A percentile compares a stretch with the other conserved stretches of the same genome.
These are phyloP conservation scores for Beris morrisii DNA, from an alignment of 2,888 invertebrate genomes.

Conservation along the genomic window DNA sequence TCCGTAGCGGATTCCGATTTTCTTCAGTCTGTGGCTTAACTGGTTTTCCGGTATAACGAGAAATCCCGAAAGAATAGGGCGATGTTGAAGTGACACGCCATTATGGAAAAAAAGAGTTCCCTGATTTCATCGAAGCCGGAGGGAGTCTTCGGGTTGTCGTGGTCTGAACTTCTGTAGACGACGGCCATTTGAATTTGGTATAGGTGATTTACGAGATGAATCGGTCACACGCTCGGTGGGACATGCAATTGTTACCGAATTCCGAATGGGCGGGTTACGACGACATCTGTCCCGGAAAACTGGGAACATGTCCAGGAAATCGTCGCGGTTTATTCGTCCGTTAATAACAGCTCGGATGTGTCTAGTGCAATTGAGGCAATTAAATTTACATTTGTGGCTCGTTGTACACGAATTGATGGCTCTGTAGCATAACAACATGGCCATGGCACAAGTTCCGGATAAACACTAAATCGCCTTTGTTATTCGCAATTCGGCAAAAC, in stretches of 20 bases:
- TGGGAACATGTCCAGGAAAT: conserved; percentile 7
- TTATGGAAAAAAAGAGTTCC: too few species aligned
- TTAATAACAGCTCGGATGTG: conserved; percentile 23
- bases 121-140: too few species aligned
- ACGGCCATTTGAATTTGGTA: too few species aligned
- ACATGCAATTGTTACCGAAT: conserved; percentile 7
- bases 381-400: conserved; percentile 27
- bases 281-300: conserved; percentile 23
- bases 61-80: background rate
- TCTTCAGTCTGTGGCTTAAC: background rate
- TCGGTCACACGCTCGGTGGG: too few species aligned
- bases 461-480: too few species aligned
- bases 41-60: background rate
- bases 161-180: too few species aligned
- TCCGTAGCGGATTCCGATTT: conserved; percentile 17
- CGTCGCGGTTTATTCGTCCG: conserved; percentile 8
- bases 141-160: too few species aligned
- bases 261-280: conserved; percentile 6
- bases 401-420: background rate
- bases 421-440: too few species aligned
- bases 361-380: conserved; percentile 14
- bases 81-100: too few species aligned
- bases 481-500: too few species aligned
- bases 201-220: too few species aligned
- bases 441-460: too few species aligned